Percentiles rank a stretch among this genome's conserved stretches.
phyloP scores from a whole-genome alignment of 2,888 invertebrate genomes.

The Acanthosepion pharaonis region DNA sequence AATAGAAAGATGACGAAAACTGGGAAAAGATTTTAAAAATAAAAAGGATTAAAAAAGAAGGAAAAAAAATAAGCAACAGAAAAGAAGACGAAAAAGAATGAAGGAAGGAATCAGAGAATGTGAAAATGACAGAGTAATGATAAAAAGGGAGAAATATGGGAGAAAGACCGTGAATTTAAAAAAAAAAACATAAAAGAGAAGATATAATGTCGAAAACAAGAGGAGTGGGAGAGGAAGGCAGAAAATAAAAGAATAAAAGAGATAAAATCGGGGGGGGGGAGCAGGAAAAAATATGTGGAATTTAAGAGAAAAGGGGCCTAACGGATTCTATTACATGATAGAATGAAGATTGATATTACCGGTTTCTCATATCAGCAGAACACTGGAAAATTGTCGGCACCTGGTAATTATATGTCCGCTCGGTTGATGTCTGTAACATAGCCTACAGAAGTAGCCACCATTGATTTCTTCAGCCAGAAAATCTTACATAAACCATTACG shows the following conservation, averaged over 20 bases:
- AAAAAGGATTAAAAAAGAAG: neutral
- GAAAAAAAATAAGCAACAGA: neutral
- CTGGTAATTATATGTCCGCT: too few species aligned
- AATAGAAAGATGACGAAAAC: neutral
- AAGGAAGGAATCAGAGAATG: neutral
- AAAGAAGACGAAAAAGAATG: neutral
- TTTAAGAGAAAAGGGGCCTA: neutral
- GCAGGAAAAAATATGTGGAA: neutral
- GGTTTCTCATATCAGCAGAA: too few species aligned
- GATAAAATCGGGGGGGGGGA: neutral
- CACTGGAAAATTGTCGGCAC: too few species aligned
- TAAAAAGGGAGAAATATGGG: neutral
- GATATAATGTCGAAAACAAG: neutral
- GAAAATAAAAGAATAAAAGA: neutral
- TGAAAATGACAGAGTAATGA: neutral
- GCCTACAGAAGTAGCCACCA: too few species aligned
- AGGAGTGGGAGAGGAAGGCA: neutral
- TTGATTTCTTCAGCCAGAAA: too few species aligned
- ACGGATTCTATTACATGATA: neutral
- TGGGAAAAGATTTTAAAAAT: neutral
- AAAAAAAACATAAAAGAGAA: neutral
- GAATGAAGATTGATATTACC: too few species aligned
- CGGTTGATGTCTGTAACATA: too few species aligned
- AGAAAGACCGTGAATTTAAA: neutral
- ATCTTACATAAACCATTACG: too few species aligned